phyloP scores from a whole-genome alignment of 2,888 invertebrate species.

The Mesorhabditis spiculigera region DNA sequence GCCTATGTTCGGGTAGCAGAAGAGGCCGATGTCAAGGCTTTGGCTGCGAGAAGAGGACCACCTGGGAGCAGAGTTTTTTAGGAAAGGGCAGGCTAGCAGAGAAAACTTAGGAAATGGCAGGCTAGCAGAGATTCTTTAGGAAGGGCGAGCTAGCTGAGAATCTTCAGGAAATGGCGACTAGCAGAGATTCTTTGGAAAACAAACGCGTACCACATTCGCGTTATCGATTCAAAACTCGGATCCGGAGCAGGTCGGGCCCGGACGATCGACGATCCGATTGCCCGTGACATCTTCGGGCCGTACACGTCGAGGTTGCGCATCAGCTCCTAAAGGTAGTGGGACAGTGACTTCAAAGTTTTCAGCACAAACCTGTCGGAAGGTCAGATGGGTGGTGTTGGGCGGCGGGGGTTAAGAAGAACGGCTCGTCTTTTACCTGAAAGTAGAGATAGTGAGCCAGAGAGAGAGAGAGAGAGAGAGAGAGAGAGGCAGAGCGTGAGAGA shows the following conservation, averaged over 20 bases:
- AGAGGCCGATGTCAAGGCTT: conserved; percentile 44
- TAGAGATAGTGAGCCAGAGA: no score
- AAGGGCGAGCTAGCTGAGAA: no score
- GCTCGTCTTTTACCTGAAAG: conserved; percentile 7
- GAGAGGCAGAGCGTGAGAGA: not conserved
- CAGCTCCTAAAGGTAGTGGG: not conserved
- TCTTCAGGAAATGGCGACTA: no score
- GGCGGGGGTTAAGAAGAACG: conserved; percentile 7
- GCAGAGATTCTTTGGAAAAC: no score
- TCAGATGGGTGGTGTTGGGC: not conserved
- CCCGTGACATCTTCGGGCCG: not conserved
- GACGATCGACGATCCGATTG: conserved; percentile 7
- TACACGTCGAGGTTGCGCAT: not conserved
- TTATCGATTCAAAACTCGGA: conserved; percentile 14
- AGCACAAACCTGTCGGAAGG: not conserved
- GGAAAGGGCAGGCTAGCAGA: no score
- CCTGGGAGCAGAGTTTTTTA: no score
- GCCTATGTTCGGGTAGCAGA: conserved; percentile 29
- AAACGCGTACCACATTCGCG: conserved; percentile 9
- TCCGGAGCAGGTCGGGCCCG: conserved; percentile 11
- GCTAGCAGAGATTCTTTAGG: no score
- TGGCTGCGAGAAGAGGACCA: conserved; percentile 48
- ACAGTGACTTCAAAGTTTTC: not conserved
- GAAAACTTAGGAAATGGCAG: no score
- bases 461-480: not conserved